A percentile compares a stretch with the other conserved stretches of the same genome.
Evolutionary conservation across 2,113 vertebrate genomes (phyloP).

Genomic region (Brachionichthys hirsutus): DNA sequence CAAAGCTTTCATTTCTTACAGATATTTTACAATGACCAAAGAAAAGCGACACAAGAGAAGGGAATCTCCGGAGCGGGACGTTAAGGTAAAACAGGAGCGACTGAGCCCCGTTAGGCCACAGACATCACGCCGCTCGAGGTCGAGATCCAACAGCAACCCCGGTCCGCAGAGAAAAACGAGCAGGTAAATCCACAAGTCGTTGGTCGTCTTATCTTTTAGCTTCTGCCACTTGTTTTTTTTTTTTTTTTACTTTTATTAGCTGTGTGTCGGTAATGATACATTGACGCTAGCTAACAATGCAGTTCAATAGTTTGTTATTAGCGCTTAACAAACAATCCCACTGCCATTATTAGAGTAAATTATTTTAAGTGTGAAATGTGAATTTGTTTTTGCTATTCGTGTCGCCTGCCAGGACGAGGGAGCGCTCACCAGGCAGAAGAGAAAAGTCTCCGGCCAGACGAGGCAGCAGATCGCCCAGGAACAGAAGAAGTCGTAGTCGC

Average conservation of each 20-base stretch:
- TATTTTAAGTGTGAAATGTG: background rate
- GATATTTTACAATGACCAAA: constrained; percentile 65
- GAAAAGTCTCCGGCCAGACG: constrained; percentile 76
- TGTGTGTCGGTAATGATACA: too few species aligned
- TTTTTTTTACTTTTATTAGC: too few species aligned
- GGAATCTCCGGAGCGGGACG: constrained; percentile 69
- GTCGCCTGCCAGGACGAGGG: constrained; percentile 82
- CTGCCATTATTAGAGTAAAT: too few species aligned
- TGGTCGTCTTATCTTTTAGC: too few species aligned
- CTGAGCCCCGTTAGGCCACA: constrained; percentile 74
- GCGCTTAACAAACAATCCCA: too few species aligned
- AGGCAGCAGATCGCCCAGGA: constrained; percentile 82
- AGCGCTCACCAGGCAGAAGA: constrained; percentile 78
- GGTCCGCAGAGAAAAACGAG: constrained; percentile 68
- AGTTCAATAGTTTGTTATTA: too few species aligned
- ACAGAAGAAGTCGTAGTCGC: constrained; percentile 83
- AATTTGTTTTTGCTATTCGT: constrained; percentile 34
- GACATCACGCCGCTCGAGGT: constrained; percentile 72
- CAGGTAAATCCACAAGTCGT: constrained; percentile 50
- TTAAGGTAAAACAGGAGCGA: constrained; percentile 76
- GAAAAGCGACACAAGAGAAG: constrained; percentile 68
- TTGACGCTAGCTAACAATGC: too few species aligned
- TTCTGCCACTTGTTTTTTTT: background rate
- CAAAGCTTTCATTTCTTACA: background rate
- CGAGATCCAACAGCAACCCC: constrained; percentile 66